These are phyloP conservation scores for Karalla daura DNA, from an alignment of 2,797 vertebrate species.

Conservation along the genomic window DNA sequence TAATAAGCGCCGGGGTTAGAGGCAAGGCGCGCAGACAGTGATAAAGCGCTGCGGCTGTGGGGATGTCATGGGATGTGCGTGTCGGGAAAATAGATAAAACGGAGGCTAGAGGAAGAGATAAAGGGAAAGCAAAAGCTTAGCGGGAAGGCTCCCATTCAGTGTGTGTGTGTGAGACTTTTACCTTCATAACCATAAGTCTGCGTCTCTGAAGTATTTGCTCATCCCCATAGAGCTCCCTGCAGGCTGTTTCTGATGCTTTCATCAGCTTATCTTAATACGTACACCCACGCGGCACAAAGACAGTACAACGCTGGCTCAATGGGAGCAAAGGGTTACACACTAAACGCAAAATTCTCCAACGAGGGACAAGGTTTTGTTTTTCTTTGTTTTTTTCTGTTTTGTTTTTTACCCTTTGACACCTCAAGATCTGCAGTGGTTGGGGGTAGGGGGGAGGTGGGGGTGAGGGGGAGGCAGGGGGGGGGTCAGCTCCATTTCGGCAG, in stretches of 20 bases:
- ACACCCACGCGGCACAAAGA: conserved; percentile 10
- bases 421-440: too few species aligned
- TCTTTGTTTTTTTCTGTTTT: too few species aligned
- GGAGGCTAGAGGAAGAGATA: not conserved
- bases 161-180: not conserved
- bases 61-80: not conserved
- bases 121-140: not conserved
- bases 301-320: conserved; percentile 17
- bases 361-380: too few species aligned
- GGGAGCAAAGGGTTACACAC: conserved; percentile 19
- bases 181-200: conserved; percentile 19
- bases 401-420: too few species aligned
- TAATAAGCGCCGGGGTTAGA: not conserved
- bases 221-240: not conserved
- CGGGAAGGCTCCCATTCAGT: not conserved
- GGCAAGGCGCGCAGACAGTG: not conserved
- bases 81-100: conserved; percentile 10
- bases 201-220: conserved; percentile 22
- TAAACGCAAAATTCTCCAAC: too few species aligned
- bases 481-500: too few species aligned
- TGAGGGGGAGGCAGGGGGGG: too few species aligned
- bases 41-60: conserved; percentile 1
- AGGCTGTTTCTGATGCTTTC: conserved; percentile 36
- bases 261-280: conserved; percentile 24
- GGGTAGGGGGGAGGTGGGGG: too few species aligned